Conservation (phyloP, 2,888 invertebrate species). For the Anthophora plumipes region DNA sequence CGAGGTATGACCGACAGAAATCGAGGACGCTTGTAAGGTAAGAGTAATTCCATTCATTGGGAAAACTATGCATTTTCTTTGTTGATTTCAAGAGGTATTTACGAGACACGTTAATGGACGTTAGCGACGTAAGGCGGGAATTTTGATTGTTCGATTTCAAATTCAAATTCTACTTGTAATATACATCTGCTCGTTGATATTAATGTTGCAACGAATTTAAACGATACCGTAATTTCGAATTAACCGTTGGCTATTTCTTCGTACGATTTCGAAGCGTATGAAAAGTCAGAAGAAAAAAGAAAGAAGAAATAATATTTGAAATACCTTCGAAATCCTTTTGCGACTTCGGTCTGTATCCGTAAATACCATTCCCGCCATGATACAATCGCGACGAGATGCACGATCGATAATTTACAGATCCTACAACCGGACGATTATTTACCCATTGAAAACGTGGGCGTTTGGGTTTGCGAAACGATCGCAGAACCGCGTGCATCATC, state of each 20-base stretch:
- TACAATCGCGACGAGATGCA: conserved; percentile 85
- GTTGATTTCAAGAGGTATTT: neutral
- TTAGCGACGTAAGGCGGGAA: neutral
- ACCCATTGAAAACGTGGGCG: conserved; percentile 15
- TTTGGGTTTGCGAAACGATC: conserved; percentile 22
- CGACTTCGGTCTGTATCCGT: conserved; percentile 86
- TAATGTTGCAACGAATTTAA: neutral
- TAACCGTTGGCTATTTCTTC: neutral
- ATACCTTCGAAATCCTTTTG: conserved; percentile 76
- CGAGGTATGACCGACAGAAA: neutral
- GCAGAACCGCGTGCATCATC: conserved; percentile 49
- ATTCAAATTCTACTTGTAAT: neutral
- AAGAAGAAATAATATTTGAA: neutral
- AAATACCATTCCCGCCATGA: conserved; percentile 87
- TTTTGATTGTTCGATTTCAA: neutral
- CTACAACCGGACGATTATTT: neutral
- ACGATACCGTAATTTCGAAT: neutral
- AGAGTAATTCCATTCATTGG: conserved; percentile 2
- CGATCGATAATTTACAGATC: conserved; percentile 3
- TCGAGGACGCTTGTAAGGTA: conserved; percentile 10
- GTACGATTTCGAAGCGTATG: neutral
- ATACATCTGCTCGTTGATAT: neutral
- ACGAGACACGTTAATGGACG: neutral
- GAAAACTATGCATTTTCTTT: neutral
- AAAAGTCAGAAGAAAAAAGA: no score